These are phyloP conservation scores for Jaculus jaculus DNA, from an alignment of 2,113 vertebrate genomes.

Conservation along the genomic window DNA sequence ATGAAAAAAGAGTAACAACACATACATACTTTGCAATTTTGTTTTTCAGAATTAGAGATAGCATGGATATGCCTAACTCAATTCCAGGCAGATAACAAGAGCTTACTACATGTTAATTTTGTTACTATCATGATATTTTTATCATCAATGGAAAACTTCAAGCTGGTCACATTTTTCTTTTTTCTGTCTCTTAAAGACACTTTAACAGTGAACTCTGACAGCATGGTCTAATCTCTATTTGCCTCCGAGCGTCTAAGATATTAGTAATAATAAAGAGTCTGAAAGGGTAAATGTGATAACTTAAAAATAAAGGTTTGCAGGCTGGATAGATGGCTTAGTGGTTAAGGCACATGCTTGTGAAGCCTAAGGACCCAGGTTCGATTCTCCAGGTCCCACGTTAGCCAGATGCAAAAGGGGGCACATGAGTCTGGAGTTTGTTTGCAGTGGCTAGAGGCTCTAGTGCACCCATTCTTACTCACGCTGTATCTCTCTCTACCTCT, in stretches of 20 bases:
- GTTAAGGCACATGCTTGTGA: too few species aligned
- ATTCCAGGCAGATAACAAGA: not conserved
- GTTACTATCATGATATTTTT: not conserved
- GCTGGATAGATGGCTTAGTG: too few species aligned
- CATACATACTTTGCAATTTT: not conserved
- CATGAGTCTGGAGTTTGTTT: too few species aligned
- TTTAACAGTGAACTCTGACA: not conserved
- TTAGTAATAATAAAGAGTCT: not conserved
- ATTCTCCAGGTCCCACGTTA: too few species aligned
- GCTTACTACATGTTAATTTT: not conserved
- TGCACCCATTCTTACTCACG: too few species aligned
- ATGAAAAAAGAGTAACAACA: constrained; percentile 2
- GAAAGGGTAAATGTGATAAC: not conserved
- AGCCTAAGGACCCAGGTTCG: too few species aligned
- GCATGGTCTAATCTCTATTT: not conserved
- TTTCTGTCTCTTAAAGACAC: not conserved
- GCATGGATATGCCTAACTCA: not conserved
- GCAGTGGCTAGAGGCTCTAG: too few species aligned
- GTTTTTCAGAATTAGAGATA: constrained; percentile 29
- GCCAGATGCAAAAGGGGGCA: too few species aligned
- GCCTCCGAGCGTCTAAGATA: not conserved
- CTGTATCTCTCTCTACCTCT: too few species aligned
- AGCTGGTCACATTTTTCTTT: not conserved
- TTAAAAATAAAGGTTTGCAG: too few species aligned
- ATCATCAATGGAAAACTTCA: not conserved